These are phyloP conservation scores for Hiodon tergisus DNA, from an alignment of 2,113 vertebrate species.

Conservation along the genomic window DNA sequence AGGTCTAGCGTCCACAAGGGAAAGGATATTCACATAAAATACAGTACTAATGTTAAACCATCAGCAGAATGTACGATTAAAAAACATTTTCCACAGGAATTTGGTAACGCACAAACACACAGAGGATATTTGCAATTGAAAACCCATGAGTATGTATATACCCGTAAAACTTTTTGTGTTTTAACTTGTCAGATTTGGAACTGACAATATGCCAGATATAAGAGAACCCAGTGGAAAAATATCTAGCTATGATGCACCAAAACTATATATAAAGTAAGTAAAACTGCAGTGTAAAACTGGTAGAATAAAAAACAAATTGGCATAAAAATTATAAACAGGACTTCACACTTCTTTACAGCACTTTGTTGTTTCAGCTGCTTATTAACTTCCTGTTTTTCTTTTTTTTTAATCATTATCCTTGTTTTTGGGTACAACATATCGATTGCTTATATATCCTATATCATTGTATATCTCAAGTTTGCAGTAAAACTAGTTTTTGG, in stretches of 20 bases:
- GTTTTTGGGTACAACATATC: no score
- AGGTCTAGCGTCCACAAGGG: constrained; percentile 11
- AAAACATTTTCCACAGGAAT: constrained; percentile 39
- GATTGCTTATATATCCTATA: neutral
- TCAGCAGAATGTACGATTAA: constrained; percentile 51
- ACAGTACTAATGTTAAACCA: constrained; percentile 27
- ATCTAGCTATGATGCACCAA: constrained; percentile 7
- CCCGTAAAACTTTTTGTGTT: constrained; percentile 41
- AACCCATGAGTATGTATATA: constrained; percentile 47
- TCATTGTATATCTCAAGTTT: no score
- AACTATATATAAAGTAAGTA: constrained; percentile 8
- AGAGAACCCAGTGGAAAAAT: constrained; percentile 15
- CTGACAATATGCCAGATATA: constrained; percentile 27
- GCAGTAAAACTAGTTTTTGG: neutral
- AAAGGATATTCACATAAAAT: constrained; percentile 28
- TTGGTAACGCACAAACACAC: constrained; percentile 39
- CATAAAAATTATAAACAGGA: no score
- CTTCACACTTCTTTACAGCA: no score
- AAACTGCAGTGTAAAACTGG: neutral
- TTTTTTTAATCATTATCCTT: no score
- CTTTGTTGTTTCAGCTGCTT: no score
- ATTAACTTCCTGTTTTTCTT: no score
- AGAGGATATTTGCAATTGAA: constrained; percentile 28
- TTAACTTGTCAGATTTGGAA: constrained; percentile 20
- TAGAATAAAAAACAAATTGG: no score